phyloP scores from a whole-genome alignment of 2,797 vertebrate genomes.

The Darevskia mixta region DNA sequence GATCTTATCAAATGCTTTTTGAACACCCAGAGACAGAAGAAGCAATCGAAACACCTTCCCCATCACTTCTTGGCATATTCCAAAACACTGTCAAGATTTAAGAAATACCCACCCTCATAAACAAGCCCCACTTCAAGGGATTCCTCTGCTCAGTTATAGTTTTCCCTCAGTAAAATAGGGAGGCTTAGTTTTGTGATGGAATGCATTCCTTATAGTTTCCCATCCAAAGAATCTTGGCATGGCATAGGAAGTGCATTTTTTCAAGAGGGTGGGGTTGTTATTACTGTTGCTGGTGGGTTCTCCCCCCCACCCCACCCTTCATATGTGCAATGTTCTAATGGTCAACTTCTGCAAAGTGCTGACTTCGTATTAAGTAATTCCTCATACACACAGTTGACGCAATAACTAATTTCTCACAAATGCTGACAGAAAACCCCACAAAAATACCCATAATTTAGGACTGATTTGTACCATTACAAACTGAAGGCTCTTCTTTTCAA shows the following conservation, averaged over 20 bases:
- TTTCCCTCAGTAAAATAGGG: conserved; percentile 16
- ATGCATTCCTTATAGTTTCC: conserved; percentile 32
- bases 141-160: conserved; percentile 21
- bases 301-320: neutral
- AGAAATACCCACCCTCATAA: conserved; percentile 18
- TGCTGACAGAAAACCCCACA: neutral
- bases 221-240: conserved; percentile 40
- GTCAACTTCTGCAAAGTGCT: conserved; percentile 13
- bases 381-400: neutral
- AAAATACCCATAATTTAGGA: neutral
- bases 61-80: neutral
- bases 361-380: neutral
- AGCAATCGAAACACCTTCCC: neutral
- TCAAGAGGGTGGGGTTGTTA: conserved; percentile 1
- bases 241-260: neutral
- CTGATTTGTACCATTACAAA: neutral
- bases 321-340: conserved; percentile 4
- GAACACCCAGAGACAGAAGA: neutral
- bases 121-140: conserved; percentile 25
- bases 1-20: neutral
- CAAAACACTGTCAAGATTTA: conserved; percentile 2
- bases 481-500: neutral
- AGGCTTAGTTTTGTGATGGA: conserved; percentile 32
- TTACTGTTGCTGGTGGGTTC: conserved; percentile 19
- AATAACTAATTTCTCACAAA: neutral